phyloP scores from a whole-genome alignment of 2,888 invertebrate species.

The Luperina testacea region DNA sequence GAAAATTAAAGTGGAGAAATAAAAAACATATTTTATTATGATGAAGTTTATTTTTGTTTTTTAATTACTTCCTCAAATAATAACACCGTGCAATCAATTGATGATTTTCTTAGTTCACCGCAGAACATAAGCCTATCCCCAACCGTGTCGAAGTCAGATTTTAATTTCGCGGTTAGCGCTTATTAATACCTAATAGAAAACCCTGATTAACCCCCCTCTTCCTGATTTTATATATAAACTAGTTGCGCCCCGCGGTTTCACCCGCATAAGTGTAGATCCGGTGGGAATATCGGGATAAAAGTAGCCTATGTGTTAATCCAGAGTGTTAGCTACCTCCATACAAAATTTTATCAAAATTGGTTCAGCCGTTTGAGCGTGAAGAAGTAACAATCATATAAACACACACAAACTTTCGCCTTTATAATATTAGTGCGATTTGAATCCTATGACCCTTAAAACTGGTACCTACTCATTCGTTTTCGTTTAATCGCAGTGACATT shows the following conservation, averaged over 20 bases:
- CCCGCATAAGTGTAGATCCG: too few species aligned
- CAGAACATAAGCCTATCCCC: background rate
- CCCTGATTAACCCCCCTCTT: background rate
- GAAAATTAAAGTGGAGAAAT: constrained; percentile 51
- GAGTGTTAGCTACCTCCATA: too few species aligned
- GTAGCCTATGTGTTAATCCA: too few species aligned
- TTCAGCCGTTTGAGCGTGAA: too few species aligned
- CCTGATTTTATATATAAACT: background rate
- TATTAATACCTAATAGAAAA: background rate
- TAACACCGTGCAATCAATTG: background rate
- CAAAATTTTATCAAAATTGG: too few species aligned
- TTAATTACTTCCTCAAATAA: background rate
- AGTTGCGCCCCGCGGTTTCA: too few species aligned
- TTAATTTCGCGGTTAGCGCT: too few species aligned
- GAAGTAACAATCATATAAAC: too few species aligned
- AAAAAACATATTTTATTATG: background rate
- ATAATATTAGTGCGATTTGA: background rate
- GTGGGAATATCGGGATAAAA: too few species aligned
- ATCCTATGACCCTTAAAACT: background rate
- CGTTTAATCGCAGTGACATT: too few species aligned
- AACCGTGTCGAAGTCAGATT: background rate
- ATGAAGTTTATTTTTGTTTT: background rate
- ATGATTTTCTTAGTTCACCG: background rate
- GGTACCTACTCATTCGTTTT: background rate
- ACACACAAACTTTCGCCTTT: too few species aligned